Conservation (phyloP, 1,140 invertebrate genomes). For the Heliconius melpomene region DNA sequence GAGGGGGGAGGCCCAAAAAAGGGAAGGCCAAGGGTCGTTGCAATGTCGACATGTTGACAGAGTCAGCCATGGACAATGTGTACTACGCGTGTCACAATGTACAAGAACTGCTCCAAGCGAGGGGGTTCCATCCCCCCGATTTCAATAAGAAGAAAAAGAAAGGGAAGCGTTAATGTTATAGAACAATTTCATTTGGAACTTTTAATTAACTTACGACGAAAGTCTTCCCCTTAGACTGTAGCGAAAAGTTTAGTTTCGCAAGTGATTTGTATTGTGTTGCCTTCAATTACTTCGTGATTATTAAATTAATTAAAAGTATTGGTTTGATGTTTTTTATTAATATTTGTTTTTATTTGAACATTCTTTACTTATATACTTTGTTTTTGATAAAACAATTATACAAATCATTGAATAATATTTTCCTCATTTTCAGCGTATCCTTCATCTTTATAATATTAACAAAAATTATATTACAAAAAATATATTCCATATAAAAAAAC, state of each 20-base stretch:
- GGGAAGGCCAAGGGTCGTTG: conserved; percentile 83
- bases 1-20: conserved; percentile 80
- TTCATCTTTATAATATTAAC: too few relatives aligned
- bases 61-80: conserved; percentile 93
- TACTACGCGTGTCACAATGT: conserved; percentile 94
- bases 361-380: too few relatives aligned
- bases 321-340: neutral
- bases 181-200: neutral
- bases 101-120: conserved; percentile 87
- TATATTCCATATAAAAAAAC: too few relatives aligned
- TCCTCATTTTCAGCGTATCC: too few relatives aligned
- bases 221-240: neutral
- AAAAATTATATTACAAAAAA: too few relatives aligned
- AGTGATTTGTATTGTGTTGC: neutral
- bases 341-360: neutral
- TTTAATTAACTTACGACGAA: neutral
- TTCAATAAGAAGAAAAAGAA: conserved; percentile 92
- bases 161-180: conserved; percentile 74
- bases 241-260: neutral
- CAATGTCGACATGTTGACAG: conserved; percentile 90
- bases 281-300: neutral
- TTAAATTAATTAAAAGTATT: neutral
- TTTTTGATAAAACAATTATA: too few relatives aligned
- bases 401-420: too few relatives aligned
- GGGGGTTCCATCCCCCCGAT: conserved; percentile 92